Base-by-base conservation (phyloP, 2,113 vertebrate genomes). In the Aix galericulata region DNA sequence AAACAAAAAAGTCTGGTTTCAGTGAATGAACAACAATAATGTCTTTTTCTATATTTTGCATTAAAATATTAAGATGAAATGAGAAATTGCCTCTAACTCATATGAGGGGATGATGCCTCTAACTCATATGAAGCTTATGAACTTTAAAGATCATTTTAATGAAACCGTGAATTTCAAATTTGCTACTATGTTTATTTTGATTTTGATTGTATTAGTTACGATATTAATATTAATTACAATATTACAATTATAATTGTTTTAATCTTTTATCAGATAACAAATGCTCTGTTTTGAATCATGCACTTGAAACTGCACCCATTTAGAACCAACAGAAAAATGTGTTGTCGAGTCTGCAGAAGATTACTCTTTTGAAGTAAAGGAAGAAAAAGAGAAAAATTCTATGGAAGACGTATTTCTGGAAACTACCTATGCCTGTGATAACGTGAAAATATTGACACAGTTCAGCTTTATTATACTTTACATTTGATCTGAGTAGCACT, bases 401-500 rank as follows among this genome's bases (percentile, higher is more conserved):
- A 38, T 15, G 21, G 17, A 11, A 81, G 76, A 69, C 62, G 27
- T 4, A 2, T 74, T 91, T 84, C 20, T 52, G n/a, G 32, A 73
- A 90, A 67, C 26, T 82, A 23, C 7, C 1, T 78, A 6, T 34
- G 10, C 5, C 52, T 71, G 13, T 77, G 58, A 63, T 32, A 68
- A 4, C 5, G 7, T 79, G n/a, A 76, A 34, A 58, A 79, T 6
- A 7, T 71, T 89, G 85, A 88, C 27, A 82, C 11, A 53, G 46
- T 83, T 94, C 17, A 80, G 22, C 34, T 83, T 82, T 93, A 36
- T 52, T 64, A 53, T 80, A 48, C 62, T 63, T 95, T 66, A 50
- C 80, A 77, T 87, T 97, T 96, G n/a, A 84, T 94, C 78, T 79
- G 86, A 97, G 79, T 31, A 87, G 73, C 42, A 60, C 22, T 86